Conservation (phyloP, 2,113 vertebrate species). For the Ciconia maguari region DNA sequence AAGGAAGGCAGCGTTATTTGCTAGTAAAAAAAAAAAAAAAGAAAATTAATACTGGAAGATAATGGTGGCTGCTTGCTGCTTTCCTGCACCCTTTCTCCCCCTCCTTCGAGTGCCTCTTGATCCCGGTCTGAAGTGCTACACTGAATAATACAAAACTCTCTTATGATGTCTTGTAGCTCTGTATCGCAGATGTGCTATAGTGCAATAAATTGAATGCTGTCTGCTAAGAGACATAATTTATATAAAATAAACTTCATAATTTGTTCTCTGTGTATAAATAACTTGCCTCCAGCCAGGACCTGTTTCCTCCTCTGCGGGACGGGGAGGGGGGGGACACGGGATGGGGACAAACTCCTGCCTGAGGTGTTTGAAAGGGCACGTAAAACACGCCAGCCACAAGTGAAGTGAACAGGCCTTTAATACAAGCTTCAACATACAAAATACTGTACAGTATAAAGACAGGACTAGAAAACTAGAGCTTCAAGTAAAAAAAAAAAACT, state of each 20-base stretch:
- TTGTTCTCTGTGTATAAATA: not conserved
- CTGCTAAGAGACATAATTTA: slow-evolving; percentile 81
- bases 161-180: slow-evolving; percentile 67
- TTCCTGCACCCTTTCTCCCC: slow-evolving; percentile 13
- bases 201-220: slow-evolving; percentile 80
- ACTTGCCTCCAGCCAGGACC: not conserved
- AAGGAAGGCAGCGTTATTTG: not conserved
- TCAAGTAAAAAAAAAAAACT: not conserved
- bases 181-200: slow-evolving; percentile 77
- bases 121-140: slow-evolving; percentile 65
- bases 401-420: slow-evolving; percentile 65
- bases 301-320: not conserved
- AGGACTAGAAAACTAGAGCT: slow-evolving; percentile 74
- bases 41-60: not conserved
- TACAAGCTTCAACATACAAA: slow-evolving; percentile 63
- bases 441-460: slow-evolving; percentile 68
- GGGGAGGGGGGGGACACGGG: too few relatives aligned
- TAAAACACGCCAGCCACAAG: not conserved
- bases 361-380: not conserved
- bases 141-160: slow-evolving; percentile 72
- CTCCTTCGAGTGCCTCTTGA: slow-evolving; percentile 73
- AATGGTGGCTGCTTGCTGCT: slow-evolving; percentile 57
- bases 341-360: not conserved
- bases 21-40: not conserved
- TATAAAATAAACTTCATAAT: slow-evolving; percentile 79